Evolutionary conservation across 2,797 vertebrate genomes (phyloP).

Genomic region (Aratinga solstitialis): DNA sequence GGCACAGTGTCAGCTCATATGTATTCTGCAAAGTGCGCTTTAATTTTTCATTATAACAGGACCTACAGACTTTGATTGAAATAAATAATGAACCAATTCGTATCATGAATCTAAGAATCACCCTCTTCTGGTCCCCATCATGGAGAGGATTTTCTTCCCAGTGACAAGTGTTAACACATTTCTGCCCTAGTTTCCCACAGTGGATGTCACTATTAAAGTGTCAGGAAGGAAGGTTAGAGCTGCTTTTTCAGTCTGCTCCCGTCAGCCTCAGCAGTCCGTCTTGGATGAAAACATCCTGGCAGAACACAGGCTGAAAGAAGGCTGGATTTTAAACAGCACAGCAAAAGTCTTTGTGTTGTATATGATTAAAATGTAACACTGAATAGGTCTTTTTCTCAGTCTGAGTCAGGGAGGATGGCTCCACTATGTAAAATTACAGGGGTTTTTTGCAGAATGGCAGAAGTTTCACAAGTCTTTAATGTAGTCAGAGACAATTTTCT

Average conservation of each 20-base stretch:
- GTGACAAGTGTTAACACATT: conserved; percentile 55
- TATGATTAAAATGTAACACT: conserved; percentile 57
- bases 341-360: conserved; percentile 60
- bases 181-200: conserved; percentile 52
- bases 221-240: conserved; percentile 73
- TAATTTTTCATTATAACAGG: conserved; percentile 55
- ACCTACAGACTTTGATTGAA: conserved; percentile 39
- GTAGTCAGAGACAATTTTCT: not conserved
- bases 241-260: conserved; percentile 74
- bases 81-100: conserved; percentile 59
- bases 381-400: conserved; percentile 47
- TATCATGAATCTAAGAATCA: conserved; percentile 44
- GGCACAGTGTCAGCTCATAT: not conserved
- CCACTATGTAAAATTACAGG: conserved; percentile 34
- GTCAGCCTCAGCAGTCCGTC: conserved; percentile 71
- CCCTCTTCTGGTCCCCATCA: conserved; percentile 21
- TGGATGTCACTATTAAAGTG: conserved; percentile 50
- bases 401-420: conserved; percentile 33
- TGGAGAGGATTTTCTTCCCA: conserved; percentile 20
- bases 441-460: not conserved
- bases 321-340: conserved; percentile 67
- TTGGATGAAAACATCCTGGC: conserved; percentile 68
- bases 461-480: conserved; percentile 36
- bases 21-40: not conserved
- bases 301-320: conserved; percentile 69